Evolutionary conservation across 1,140 invertebrate species (phyloP).

Genomic region (Musca domestica): DNA sequence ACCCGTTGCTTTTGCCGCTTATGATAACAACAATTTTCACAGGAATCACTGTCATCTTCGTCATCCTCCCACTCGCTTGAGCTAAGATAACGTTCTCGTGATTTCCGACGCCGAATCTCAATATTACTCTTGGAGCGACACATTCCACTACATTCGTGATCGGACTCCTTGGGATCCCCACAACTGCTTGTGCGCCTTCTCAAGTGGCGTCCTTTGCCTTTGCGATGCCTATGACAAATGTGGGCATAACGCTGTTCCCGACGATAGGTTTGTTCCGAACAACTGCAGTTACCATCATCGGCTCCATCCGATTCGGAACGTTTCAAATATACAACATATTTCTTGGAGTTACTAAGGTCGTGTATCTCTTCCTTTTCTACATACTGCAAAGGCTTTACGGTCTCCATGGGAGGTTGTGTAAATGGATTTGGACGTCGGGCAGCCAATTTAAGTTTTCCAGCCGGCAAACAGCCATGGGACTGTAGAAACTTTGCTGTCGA

Average conservation of each 20-base stretch:
- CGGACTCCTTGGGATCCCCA: slow-evolving; percentile 34
- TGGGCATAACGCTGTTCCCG: slow-evolving; percentile 43
- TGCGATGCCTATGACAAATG: slow-evolving; percentile 36
- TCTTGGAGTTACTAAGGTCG: slow-evolving; percentile 45
- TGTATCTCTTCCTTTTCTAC: slow-evolving; percentile 50
- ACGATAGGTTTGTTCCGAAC: slow-evolving; percentile 43
- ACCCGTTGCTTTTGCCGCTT: slow-evolving; percentile 46
- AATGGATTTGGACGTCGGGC: slow-evolving; percentile 47
- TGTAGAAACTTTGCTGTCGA: slow-evolving; percentile 92
- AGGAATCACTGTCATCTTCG: slow-evolving; percentile 35
- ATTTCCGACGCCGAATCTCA: slow-evolving; percentile 42
- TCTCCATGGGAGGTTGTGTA: slow-evolving; percentile 37
- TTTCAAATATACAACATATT: slow-evolving; percentile 48
- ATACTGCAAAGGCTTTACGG: slow-evolving; percentile 47
- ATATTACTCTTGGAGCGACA: slow-evolving; percentile 53
- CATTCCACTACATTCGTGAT: slow-evolving; percentile 39
- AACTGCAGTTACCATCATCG: slow-evolving; percentile 38
- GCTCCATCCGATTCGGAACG: slow-evolving; percentile 41
- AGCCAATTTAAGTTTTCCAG: slow-evolving; percentile 61
- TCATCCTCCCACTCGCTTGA: slow-evolving; percentile 38
- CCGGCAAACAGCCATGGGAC: slow-evolving; percentile 81
- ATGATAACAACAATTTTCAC: slow-evolving; percentile 51
- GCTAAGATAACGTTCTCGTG: slow-evolving; percentile 38
- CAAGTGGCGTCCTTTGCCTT: slow-evolving; percentile 34
- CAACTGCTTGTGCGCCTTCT: slow-evolving; percentile 46